Base-by-base conservation (phyloP, 2,888 invertebrate species). In the Scrobipalpa costella region DNA sequence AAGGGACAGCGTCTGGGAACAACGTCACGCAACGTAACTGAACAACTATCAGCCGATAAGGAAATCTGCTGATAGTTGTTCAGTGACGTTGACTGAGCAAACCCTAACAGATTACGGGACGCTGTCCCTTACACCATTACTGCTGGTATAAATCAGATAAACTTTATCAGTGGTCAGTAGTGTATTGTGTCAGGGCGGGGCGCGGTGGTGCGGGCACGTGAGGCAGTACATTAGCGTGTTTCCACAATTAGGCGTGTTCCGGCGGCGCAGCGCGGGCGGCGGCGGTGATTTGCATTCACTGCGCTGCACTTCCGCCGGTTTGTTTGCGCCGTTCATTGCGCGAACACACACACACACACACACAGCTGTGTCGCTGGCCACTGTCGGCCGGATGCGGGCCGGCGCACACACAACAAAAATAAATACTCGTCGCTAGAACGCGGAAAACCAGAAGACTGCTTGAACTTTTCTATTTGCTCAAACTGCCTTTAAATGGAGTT, bases 241-340 rank as follows among this genome's bases (percentile, higher is more conserved):
- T 55, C 33, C 33, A 55, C 55, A 55, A 33, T 55, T 55, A 55
- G 55, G 7, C n/a, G 9, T n/a, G 55, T 55, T 55, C 55, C 27
- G 57, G 57, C 33, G 27, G 33, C 57, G 57, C 33, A 21, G 27
- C 34, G 34, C 57, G 57, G 15, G 13, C 36, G 57, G 15, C 57
- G 57, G 19, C 58, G 7, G 40, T 21, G 33, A 58, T 40, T 58
- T 40, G 38, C 40, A 58, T 38, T 21, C 58, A 34, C 55, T 3
- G 57, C 57, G 36, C 57, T 57, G 57, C 57, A 57, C 57, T 57
- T 57, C 57, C 57, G 57, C 57, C 38, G 34, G 36, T 55, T 55
- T 55, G 55, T 55, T 55, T 34, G 13, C 55, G 33, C 55, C 55
- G 55, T 55, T n/a, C 52, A 52, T 27, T n/a, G 27, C 52, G 6